Conservation (phyloP, 2,113 vertebrate genomes). For the Merops nubicus region DNA sequence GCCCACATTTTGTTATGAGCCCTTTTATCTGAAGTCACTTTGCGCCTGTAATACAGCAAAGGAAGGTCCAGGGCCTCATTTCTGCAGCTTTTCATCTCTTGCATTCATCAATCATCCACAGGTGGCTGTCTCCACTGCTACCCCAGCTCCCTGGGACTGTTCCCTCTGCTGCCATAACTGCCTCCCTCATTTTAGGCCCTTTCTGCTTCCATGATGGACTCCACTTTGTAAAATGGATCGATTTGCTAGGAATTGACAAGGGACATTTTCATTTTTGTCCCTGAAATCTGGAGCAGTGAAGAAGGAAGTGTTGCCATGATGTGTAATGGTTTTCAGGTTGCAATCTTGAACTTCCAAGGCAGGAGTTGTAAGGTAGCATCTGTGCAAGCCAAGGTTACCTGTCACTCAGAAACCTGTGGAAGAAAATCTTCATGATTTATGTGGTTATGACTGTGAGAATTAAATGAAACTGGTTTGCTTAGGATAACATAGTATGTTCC, state of each 20-base stretch:
- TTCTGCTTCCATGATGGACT: not conserved
- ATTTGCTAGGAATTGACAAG: not conserved
- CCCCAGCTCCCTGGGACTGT: not conserved
- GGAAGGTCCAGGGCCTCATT: not conserved
- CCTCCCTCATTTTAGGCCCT: not conserved
- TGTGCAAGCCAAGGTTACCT: not conserved
- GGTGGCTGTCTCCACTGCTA: not conserved
- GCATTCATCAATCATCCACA: not conserved
- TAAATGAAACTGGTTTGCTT: not conserved
- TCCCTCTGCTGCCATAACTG: not conserved
- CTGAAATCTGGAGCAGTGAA: not conserved
- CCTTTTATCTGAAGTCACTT: not conserved
- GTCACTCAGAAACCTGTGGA: not conserved
- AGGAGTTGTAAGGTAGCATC: not conserved
- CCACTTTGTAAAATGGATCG: not conserved
- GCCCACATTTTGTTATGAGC: fast-evolving
- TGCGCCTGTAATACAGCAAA: not conserved
- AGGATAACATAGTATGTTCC: not conserved
- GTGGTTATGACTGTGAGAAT: not conserved
- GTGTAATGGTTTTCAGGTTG: not conserved
- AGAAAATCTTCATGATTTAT: not conserved
- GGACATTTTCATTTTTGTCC: not conserved
- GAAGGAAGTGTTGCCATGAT: fast-evolving
- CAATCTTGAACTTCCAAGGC: not conserved
- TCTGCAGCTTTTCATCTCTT: not conserved